These are phyloP conservation scores for Dysdera silvatica DNA, from an alignment of 1,140 invertebrate genomes.

Conservation along the genomic window DNA sequence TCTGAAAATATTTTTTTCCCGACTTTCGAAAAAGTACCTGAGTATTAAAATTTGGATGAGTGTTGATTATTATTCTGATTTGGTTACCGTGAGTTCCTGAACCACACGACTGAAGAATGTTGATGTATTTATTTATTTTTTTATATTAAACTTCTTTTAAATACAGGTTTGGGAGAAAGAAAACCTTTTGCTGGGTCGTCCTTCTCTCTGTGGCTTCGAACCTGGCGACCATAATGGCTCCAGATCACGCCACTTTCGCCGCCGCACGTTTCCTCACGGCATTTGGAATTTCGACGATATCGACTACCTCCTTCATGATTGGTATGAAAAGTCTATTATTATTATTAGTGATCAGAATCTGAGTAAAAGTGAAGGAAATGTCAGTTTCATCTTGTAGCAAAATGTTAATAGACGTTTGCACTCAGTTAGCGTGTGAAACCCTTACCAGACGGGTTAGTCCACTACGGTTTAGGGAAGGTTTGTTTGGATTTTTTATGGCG, in stretches of 20 bases:
- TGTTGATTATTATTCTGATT: no score
- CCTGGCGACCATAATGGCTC: constrained; percentile 14
- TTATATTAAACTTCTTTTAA: no score
- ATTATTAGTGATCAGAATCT: not conserved
- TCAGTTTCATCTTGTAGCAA: not conserved
- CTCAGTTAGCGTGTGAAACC: no score
- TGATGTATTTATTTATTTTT: not conserved
- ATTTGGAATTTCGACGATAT: constrained; percentile 23
- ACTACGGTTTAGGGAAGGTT: no score
- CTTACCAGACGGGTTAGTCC: no score
- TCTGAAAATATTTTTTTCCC: no score
- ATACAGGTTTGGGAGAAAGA: constrained; percentile 15
- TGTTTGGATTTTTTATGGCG: no score
- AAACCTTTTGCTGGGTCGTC: constrained; percentile 25
- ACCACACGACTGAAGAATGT: no score
- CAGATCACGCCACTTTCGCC: constrained; percentile 19
- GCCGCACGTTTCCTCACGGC: constrained; percentile 13
- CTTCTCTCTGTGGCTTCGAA: constrained; percentile 17
- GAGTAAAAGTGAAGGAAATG: not conserved
- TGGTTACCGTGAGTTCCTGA: no score
- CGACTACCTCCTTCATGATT: constrained; percentile 24
- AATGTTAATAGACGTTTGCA: no score
- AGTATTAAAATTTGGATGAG: no score
- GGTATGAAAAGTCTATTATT: not conserved
- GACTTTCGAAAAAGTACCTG: no score